Evolutionary conservation across 1,140 invertebrate genomes (phyloP).

Genomic region (Hycleus phaleratus): DNA sequence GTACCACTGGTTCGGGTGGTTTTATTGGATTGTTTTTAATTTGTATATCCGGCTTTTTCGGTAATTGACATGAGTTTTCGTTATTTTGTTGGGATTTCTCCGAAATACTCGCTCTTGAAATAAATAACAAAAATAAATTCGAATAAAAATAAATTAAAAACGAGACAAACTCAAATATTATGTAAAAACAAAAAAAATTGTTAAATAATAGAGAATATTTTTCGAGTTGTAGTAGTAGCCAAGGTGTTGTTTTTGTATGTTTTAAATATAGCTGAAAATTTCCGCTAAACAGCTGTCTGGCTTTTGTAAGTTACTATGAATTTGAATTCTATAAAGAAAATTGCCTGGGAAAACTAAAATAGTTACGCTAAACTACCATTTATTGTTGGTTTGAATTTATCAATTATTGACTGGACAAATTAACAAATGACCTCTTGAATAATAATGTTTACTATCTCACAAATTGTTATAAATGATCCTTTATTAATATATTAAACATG

Average conservation of each 20-base stretch:
- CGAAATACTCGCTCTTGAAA: constrained; percentile 19
- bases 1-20: constrained; percentile 3
- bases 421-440: neutral
- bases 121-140: constrained; percentile 25
- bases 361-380: neutral
- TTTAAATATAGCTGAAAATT: constrained; percentile 9
- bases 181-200: too few species aligned
- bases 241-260: neutral
- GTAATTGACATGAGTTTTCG: too few species aligned
- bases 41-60: neutral
- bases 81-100: too few species aligned
- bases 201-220: too few species aligned
- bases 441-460: too few species aligned
- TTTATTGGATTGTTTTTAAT: constrained; percentile 17
- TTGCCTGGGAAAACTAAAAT: constrained; percentile 14
- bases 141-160: constrained; percentile 21
- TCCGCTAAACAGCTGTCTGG: constrained; percentile 9
- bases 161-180: neutral
- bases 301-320: constrained; percentile 9
- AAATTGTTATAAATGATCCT: too few species aligned
- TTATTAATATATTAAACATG: too few species aligned
- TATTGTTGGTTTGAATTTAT: neutral
- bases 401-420: constrained; percentile 3
- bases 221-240: too few species aligned
- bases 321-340: constrained; percentile 6